These are phyloP conservation scores for Xiphophorus hellerii DNA, from an alignment of 2,113 vertebrate genomes.

Conservation along the genomic window DNA sequence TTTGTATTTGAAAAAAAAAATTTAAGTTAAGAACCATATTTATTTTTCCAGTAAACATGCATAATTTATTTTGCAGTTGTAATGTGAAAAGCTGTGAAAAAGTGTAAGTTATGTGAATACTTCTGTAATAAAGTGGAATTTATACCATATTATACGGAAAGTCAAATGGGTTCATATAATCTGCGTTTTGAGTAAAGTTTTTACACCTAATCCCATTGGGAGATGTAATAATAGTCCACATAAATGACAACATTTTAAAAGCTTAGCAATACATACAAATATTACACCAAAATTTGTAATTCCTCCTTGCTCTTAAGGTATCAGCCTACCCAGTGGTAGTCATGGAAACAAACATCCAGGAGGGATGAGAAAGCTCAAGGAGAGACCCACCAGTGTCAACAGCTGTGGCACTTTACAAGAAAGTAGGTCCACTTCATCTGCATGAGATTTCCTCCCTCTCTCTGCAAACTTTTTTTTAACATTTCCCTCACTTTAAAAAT, in stretches of 20 bases:
- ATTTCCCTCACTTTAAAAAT: conserved; percentile 26
- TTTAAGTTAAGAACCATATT: background rate
- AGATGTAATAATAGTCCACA: background rate
- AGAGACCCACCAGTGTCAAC: conserved; percentile 21
- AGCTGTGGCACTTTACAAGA: conserved; percentile 33
- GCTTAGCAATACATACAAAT: background rate
- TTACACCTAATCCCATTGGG: no score
- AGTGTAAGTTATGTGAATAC: background rate
- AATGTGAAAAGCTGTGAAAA: background rate
- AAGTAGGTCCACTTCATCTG: conserved; percentile 45
- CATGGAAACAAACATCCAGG: conserved; percentile 33
- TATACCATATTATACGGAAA: no score
- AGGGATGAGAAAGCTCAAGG: conserved; percentile 23
- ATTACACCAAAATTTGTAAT: conserved; percentile 2
- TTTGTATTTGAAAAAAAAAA: no score
- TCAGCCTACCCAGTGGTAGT: conserved; percentile 30
- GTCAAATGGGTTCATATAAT: no score
- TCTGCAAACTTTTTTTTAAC: conserved; percentile 41
- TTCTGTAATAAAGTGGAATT: no score
- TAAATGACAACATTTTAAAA: background rate
- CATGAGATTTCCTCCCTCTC: conserved; percentile 8
- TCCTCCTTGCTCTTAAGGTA: conserved; percentile 22
- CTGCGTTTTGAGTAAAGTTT: no score
- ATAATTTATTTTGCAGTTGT: background rate
- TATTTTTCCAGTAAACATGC: background rate